These are phyloP conservation scores for Heliornis fulica DNA, from an alignment of 2,113 vertebrate species.

Conservation along the genomic window DNA sequence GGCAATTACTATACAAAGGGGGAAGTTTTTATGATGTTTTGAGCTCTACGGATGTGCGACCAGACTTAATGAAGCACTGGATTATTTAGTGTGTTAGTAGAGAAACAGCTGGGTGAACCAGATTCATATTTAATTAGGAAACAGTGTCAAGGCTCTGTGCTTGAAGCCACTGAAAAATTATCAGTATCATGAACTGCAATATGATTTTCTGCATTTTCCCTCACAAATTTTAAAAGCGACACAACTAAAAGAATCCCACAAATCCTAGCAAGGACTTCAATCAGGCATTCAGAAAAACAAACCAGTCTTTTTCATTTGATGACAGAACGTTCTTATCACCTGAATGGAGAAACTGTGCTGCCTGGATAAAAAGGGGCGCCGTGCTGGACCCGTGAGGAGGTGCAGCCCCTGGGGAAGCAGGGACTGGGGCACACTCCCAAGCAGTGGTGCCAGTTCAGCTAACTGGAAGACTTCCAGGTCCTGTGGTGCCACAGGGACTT, in stretches of 20 bases:
- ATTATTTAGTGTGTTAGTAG: conserved; percentile 28
- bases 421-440: neutral
- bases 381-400: accelerated
- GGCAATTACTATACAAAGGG: neutral
- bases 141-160: neutral
- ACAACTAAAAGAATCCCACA: neutral
- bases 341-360: neutral
- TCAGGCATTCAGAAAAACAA: neutral
- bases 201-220: neutral
- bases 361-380: neutral
- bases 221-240: neutral
- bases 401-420: neutral
- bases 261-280: neutral
- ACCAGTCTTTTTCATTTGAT: neutral
- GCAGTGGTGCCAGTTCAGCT: neutral
- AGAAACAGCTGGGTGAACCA: conserved; percentile 20
- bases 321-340: neutral
- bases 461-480: neutral
- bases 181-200: neutral
- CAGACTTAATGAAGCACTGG: neutral
- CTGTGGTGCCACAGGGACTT: neutral
- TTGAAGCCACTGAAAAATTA: conserved; percentile 8
- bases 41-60: neutral
- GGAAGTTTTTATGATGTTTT: neutral
- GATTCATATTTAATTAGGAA: conserved; percentile 2